Conservation (phyloP, 2,888 invertebrate species). For the Amphipoea oculea region DNA sequence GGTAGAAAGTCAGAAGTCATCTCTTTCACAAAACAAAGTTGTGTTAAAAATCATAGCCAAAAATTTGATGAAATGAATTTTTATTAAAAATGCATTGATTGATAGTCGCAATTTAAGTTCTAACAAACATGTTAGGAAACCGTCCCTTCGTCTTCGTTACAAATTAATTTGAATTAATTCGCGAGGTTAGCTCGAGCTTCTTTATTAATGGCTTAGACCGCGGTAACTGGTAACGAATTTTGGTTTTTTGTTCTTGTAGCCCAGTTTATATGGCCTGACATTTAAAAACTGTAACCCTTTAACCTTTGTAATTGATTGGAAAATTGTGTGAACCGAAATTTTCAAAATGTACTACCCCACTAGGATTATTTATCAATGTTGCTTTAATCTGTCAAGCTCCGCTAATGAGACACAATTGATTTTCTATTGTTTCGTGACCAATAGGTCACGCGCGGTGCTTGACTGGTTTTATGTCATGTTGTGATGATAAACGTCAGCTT, state of each 20-base stretch:
- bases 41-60: background rate
- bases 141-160: background rate
- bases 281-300: background rate
- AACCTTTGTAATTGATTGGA: background rate
- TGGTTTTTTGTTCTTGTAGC: background rate
- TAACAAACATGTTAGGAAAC: background rate
- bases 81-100: background rate
- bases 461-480: background rate
- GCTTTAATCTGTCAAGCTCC: background rate
- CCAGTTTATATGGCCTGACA: background rate
- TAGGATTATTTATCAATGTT: background rate
- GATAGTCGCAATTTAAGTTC: background rate
- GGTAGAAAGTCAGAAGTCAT: too few relatives aligned
- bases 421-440: too few relatives aligned
- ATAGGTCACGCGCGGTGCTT: too few relatives aligned
- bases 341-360: too few relatives aligned
- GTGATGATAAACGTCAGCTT: background rate
- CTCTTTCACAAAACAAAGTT: background rate
- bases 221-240: background rate
- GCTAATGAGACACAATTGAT: too few relatives aligned
- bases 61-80: background rate
- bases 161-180: slow-evolving; percentile 17
- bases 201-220: slow-evolving; percentile 12
- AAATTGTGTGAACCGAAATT: background rate
- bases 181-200: background rate